A percentile compares a stretch with the other conserved stretches of the same genome.
These are phyloP conservation scores for Drosophila buzzatii DNA, from an alignment of 2,888 invertebrate genomes.

Conservation along the genomic window DNA sequence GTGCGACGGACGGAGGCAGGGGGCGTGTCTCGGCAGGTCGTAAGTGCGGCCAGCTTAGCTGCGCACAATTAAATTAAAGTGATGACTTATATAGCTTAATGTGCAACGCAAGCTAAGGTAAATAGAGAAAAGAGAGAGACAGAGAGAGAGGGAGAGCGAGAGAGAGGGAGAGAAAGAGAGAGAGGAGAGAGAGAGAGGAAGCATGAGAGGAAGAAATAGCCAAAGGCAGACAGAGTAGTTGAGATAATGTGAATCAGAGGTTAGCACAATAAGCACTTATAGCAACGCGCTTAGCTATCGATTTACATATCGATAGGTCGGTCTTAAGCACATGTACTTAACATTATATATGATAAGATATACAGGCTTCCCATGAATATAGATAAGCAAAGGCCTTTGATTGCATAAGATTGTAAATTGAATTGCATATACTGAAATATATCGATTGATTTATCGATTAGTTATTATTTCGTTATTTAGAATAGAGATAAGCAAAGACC, in stretches of 20 bases:
- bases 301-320: conserved; percentile 8
- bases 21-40: conserved; percentile 32
- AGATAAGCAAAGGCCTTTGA: too few relatives aligned
- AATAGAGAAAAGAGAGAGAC: neutral
- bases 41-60: conserved; percentile 69
- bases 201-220: neutral
- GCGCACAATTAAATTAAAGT: conserved; percentile 78
- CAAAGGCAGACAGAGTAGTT: neutral
- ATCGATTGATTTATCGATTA: too few relatives aligned
- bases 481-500: too few relatives aligned
- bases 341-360: neutral
- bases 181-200: too few relatives aligned
- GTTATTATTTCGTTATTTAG: too few relatives aligned
- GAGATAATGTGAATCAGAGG: neutral
- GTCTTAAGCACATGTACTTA: too few relatives aligned
- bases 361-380: neutral
- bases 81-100: conserved; percentile 74
- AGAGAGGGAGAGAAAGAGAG: neutral
- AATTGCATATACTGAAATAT: too few relatives aligned
- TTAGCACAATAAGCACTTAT: neutral
- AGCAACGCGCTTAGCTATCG: neutral
- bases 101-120: conserved; percentile 30
- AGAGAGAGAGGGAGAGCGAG: neutral
- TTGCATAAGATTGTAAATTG: too few relatives aligned
- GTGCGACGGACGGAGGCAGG: neutral